phyloP scores from a whole-genome alignment of 1,140 invertebrate species.

The Dendroctonus ponderosae region DNA sequence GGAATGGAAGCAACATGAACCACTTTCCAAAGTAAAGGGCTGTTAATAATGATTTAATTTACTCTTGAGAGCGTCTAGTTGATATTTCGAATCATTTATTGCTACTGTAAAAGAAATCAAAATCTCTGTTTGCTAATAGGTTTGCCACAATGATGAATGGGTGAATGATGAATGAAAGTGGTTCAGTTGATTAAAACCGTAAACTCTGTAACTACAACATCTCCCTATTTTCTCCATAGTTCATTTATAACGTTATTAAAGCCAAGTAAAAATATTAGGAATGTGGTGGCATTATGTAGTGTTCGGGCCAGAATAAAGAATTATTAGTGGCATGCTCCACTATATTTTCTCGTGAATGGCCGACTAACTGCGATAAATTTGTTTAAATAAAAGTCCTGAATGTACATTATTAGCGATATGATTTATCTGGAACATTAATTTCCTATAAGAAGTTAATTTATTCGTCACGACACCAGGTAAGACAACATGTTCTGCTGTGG shows the following conservation, averaged over 20 bases:
- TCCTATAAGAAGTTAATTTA: constrained; percentile 19
- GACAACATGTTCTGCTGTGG: no score
- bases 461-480: constrained; percentile 2
- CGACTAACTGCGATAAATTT: constrained; percentile 20
- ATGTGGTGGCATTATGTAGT: constrained; percentile 24
- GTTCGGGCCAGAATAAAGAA: constrained; percentile 18
- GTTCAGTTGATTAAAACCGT: no score
- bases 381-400: constrained; percentile 23
- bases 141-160: no score
- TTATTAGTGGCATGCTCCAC: constrained; percentile 15
- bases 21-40: no score
- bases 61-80: no score
- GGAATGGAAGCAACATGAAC: no score
- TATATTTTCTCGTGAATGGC: constrained; percentile 24
- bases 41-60: no score
- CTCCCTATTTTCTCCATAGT: background rate
- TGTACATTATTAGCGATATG: constrained; percentile 21
- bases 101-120: no score
- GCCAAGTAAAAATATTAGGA: background rate
- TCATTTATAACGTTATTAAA: background rate
- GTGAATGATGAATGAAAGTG: no score
- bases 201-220: background rate
- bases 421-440: constrained; percentile 19
- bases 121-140: no score
- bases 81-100: no score